Conservation (phyloP, 2,888 invertebrate genomes). For the Dexiosoma caninum region DNA sequence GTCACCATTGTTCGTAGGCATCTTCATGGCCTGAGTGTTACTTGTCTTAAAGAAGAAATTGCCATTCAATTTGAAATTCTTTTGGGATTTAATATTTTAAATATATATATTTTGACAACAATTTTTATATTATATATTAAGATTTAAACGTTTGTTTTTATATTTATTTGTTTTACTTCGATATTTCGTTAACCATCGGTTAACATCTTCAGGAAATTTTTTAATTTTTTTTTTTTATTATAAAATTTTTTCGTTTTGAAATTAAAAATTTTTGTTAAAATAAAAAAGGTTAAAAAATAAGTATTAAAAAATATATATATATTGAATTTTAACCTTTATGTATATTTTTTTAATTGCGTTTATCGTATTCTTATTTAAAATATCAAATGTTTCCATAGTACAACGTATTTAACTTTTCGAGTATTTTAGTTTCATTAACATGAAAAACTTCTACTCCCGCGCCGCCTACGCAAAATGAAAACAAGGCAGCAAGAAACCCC, state of each 20-base stretch:
- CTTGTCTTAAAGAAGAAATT: no score
- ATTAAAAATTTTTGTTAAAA: no score
- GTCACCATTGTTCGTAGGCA: no score
- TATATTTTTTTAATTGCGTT: conserved; percentile 1
- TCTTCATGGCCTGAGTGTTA: no score
- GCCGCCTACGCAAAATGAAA: background rate
- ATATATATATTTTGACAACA: background rate
- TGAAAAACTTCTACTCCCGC: background rate
- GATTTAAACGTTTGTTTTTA: no score
- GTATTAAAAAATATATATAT: background rate
- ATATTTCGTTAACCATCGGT: no score
- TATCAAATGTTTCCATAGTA: conserved; percentile 26
- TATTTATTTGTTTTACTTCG: no score
- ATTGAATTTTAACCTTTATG: conserved; percentile 5
- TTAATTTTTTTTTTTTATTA: no score
- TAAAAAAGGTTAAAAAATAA: no score
- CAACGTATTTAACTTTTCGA: conserved; percentile 50
- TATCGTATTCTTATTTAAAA: conserved; percentile 1
- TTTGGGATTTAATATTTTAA: background rate
- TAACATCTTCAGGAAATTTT: no score
- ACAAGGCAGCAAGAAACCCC: background rate
- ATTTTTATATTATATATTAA: no score
- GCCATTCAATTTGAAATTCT: background rate
- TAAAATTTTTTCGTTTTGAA: no score
- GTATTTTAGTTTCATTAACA: conserved; percentile 48